Evolutionary conservation across 2,888 invertebrate species (phyloP), one percentile per base, ranked within the genome.

Genomic region (Halictus ligatus): DNA sequence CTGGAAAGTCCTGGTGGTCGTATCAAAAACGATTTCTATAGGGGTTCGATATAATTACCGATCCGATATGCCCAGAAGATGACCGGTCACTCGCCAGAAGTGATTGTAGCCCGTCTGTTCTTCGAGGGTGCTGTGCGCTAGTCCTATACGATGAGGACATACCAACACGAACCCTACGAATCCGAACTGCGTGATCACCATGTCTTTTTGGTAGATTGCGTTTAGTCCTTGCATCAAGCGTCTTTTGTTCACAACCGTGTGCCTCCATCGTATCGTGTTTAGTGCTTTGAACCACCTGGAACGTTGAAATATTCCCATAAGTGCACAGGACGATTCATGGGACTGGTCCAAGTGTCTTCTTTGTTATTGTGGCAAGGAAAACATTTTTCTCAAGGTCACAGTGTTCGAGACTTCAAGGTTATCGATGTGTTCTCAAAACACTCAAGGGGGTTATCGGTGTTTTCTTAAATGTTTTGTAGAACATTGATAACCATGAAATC

Each of bases 171-270:
- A 97, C 0, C 98, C 98, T 92, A 98, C 96, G 93, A 98, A 98
- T 2, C 98, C 98, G 93, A 98, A 98, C 95, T 98, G 98, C 0
- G 98, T 98, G 13, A 98, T 94, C 0, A 97, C 97, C 96, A 99
- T 96, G 93, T 98, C 98, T 86, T 97, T 96, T 93, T 98, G 98
- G 0, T 97, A 97, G 43, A 98, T 97, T 29, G 95, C 95, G 0
- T 96, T 96, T 0, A 94, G 87, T 2, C 96, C 92, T 0, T 93
- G 93, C 3, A 94, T 92, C 5, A 92, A 90, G 15, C 96, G 95
- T 80, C 95, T 94, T 40, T 96, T 95, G 72, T 96, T 96, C 0
- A 96, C 96, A 1, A 95, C 95, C 7, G 96, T 93, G 92, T 98
- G 98, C 0, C 96, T 96, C 69, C 95, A 96, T 58, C 97, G 96